A percentile compares a stretch with the other conserved stretches of the same genome.
Evolutionary conservation across 2,888 invertebrate species (phyloP).

Genomic region (Athalia cordata): DNA sequence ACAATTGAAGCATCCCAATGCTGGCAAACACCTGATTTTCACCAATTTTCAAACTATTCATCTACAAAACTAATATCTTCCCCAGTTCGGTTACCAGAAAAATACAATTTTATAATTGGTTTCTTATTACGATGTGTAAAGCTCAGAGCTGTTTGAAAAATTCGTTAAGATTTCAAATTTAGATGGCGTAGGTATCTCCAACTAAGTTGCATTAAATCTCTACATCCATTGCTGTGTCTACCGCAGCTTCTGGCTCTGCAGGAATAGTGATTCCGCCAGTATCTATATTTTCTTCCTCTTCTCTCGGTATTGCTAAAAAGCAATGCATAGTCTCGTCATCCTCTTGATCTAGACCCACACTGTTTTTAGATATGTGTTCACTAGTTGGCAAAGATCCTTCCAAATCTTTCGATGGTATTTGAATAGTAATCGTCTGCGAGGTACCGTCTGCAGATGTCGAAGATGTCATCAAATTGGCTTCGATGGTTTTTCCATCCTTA

Average conservation of each 20-base stretch:
- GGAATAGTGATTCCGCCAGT: constrained; percentile 78
- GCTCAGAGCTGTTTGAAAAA: too few relatives aligned
- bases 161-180: too few relatives aligned
- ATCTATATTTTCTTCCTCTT: constrained; percentile 74
- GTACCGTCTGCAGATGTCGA: constrained; percentile 71
- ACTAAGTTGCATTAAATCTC: constrained; percentile 45
- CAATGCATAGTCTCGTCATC: constrained; percentile 74
- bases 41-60: not conserved
- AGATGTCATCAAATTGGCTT: constrained; percentile 70
- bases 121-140: too few relatives aligned
- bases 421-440: constrained; percentile 69
- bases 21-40: not conserved
- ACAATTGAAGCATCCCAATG: not conserved
- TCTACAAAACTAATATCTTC: not conserved
- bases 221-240: constrained; percentile 57
- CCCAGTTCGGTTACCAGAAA: too few relatives aligned
- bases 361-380: constrained; percentile 55
- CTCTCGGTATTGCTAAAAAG: constrained; percentile 67
- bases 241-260: constrained; percentile 70
- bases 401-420: constrained; percentile 69
- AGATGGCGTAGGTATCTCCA: too few relatives aligned
- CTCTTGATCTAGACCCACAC: constrained; percentile 65
- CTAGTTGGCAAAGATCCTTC: constrained; percentile 64
- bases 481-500: constrained; percentile 66
- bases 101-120: too few relatives aligned